Base-by-base conservation (phyloP, 1,140 invertebrate genomes). In the Riptortus pedestris region DNA sequence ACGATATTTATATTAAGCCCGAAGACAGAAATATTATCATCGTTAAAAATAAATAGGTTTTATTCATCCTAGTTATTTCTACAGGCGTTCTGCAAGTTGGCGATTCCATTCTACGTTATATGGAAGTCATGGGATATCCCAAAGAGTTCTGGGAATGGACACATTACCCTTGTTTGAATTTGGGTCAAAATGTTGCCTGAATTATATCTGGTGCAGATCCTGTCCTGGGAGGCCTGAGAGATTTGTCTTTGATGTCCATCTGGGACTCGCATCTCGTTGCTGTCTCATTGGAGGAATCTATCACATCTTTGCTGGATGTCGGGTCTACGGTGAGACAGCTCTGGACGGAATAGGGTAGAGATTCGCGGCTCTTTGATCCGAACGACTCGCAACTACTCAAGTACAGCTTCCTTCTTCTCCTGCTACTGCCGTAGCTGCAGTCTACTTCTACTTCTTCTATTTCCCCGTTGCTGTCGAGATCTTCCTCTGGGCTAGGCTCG, bases 371-470 rank as follows among this genome's bases (percentile, higher is more conserved):
- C 31, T 14, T 14, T 7, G 31, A 38, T 38, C 14, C 14, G 31
- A 7, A 38, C 31, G 31, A 38, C 14, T 38, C 5, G 5, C 31
- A 7, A 7, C 31, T 5, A 7, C 14, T 38, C 31, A 5, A 38
- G 31, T 7, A 38, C 5, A 7, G 5, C 31, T 38, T 14, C 31
- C 5, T 7, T 7, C 14, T 14, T 14, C 14, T 14, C 5, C 31
- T 38, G 5, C 31, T 38, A 14, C 31, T 38, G 31, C 14, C 5
- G 31, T 7, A 38, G 5, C 5, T 7, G 31, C 31, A 38, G 31
- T 38, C 51, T 12, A 55, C 14, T 26, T 55, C 51, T 24, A 55
- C 51, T 11, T 26, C 51, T 55, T 55, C 51, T 14, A 22, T 55
- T 16, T 55, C 51, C 4, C 47, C 26, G 16, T 26, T 18, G 20